Conservation (phyloP, 1,140 invertebrate species). For the Drosophila azteca region DNA sequence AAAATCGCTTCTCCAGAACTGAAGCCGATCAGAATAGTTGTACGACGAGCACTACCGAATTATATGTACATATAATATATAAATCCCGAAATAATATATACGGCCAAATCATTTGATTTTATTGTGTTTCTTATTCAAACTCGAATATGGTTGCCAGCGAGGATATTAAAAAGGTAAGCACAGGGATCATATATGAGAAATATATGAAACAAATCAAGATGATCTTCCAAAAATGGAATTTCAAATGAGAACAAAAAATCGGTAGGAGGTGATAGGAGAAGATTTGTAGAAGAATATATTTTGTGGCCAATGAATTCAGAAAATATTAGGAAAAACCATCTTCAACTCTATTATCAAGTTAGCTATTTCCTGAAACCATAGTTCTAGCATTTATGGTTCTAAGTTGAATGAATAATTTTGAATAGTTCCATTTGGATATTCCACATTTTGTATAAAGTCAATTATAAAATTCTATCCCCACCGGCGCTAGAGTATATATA, state of each 20-base stretch:
- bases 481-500: too few species aligned
- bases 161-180: slow-evolving; percentile 58
- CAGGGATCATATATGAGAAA: too few species aligned
- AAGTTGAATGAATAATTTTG: too few species aligned
- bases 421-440: too few species aligned
- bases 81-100: background rate
- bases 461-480: too few species aligned
- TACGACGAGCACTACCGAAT: background rate
- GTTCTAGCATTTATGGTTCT: too few species aligned
- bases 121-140: background rate
- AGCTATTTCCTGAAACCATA: too few species aligned
- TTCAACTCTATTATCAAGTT: too few species aligned
- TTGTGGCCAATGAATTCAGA: background rate
- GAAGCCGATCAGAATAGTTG: slow-evolving; percentile 9
- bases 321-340: too few species aligned
- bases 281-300: background rate
- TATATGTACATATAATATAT: slow-evolving; percentile 12
- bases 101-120: slow-evolving; percentile 1
- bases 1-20: slow-evolving; percentile 13
- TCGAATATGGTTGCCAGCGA: slow-evolving; percentile 64
- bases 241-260: too few species aligned
- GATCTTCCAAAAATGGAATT: background rate
- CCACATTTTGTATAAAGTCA: too few species aligned
- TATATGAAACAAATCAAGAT: background rate
- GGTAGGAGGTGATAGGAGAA: background rate